Percentiles rank a stretch among this genome's conserved stretches.
phyloP scores from a whole-genome alignment of 2,113 vertebrate genomes.

The Strix uralensis region DNA sequence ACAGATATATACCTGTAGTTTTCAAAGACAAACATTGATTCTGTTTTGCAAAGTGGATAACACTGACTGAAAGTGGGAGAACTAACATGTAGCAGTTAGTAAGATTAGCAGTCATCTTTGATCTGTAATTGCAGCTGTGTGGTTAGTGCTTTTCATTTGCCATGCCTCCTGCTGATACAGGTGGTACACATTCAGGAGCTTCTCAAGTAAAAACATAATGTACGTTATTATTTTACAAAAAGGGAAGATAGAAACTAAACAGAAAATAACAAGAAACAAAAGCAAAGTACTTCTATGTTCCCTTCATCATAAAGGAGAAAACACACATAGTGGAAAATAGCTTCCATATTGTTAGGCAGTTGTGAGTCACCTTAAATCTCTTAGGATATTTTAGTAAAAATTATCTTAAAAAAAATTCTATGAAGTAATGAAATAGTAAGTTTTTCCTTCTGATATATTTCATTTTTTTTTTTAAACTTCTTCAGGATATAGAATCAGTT shows the following conservation, averaged over 20 bases:
- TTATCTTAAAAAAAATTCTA: background rate
- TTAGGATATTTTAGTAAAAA: constrained; percentile 25
- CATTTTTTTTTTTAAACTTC: background rate
- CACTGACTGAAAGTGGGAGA: background rate
- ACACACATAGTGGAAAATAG: background rate
- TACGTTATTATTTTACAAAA: background rate
- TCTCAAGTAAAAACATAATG: background rate
- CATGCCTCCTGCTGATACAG: background rate
- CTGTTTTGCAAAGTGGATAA: background rate
- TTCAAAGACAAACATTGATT: background rate
- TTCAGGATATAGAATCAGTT: background rate
- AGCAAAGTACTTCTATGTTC: background rate
- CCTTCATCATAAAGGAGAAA: background rate
- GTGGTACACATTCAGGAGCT: background rate
- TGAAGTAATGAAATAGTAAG: background rate
- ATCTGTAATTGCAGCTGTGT: background rate
- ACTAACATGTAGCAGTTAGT: background rate
- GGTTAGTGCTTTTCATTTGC: background rate
- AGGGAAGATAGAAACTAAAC: background rate
- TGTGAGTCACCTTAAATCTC: constrained; percentile 40
- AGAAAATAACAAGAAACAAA: constrained; percentile 31
- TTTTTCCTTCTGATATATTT: background rate
- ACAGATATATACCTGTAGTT: background rate
- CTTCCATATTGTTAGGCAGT: constrained; percentile 10
- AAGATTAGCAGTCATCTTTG: background rate